Conservation (phyloP, 1,140 invertebrate genomes). For the Leptestheria dahalacensis region DNA sequence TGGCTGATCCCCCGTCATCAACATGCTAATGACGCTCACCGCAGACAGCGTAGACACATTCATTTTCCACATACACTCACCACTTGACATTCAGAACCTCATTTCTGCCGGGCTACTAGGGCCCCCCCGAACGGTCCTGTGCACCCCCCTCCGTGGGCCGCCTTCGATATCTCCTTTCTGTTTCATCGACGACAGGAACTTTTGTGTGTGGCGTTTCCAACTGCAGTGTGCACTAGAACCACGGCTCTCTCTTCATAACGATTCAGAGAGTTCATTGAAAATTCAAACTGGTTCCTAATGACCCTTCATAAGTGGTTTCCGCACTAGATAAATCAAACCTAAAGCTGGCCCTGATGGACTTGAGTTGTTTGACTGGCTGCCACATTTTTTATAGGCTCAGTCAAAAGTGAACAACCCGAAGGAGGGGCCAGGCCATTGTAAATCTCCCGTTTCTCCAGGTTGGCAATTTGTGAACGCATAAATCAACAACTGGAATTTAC, state of each 20-base stretch:
- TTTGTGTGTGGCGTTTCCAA: too few species aligned
- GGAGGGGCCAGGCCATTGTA: not conserved
- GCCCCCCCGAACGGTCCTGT: not conserved
- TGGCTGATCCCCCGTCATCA: not conserved
- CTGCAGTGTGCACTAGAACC: too few species aligned
- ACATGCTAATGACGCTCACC: not conserved
- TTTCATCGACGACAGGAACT: too few species aligned
- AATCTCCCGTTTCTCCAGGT: conserved; percentile 4
- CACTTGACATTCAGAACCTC: not conserved
- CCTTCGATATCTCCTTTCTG: not conserved
- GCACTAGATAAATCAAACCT: too few species aligned
- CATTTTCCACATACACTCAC: not conserved
- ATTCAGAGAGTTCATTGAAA: too few species aligned
- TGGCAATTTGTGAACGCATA: conserved; percentile 14
- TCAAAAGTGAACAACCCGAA: conserved; percentile 1
- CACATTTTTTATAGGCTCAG: not conserved
- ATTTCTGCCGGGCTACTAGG: not conserved
- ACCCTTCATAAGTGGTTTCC: too few species aligned
- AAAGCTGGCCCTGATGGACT: too few species aligned
- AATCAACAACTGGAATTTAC: conserved; percentile 4
- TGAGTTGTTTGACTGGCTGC: too few species aligned
- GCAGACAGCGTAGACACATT: not conserved
- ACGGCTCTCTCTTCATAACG: too few species aligned
- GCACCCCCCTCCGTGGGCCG: not conserved
- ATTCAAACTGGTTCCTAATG: too few species aligned